These are phyloP conservation scores for Carcharodon carcharias DNA, from an alignment of 2,797 vertebrate species.

Conservation along the genomic window DNA sequence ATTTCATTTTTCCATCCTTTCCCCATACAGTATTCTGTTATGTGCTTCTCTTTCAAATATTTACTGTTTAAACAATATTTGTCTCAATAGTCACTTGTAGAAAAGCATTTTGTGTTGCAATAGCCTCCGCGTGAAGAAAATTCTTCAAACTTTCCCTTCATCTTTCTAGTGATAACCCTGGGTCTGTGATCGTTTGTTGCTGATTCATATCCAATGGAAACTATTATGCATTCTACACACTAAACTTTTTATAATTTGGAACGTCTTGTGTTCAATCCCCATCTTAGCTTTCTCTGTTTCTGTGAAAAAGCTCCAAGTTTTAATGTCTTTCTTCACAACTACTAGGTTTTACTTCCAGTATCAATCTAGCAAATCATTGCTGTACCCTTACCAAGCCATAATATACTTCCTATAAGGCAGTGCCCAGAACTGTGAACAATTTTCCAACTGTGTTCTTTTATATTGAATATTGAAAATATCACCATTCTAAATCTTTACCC, in stretches of 20 bases:
- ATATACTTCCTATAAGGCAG: neutral
- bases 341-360: neutral
- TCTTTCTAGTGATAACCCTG: neutral
- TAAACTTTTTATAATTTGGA: neutral
- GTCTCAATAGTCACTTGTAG: neutral
- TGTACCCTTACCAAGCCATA: neutral
- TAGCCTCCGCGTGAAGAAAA: neutral
- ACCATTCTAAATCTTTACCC: neutral
- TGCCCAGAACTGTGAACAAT: neutral
- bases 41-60: neutral
- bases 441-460: neutral
- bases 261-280: neutral
- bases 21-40: neutral
- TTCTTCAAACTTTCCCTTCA: neutral
- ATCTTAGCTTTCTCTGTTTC: neutral
- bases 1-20: neutral
- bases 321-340: neutral
- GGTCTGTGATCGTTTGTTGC: neutral
- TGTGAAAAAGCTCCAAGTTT: neutral
- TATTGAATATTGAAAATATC: neutral
- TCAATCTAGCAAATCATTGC: neutral
- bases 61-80: neutral
- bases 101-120: neutral
- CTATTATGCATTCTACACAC: neutral
- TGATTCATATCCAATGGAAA: neutral